phyloP scores from a whole-genome alignment of 1,140 invertebrate species.

The Gonioctena quinquepunctata region DNA sequence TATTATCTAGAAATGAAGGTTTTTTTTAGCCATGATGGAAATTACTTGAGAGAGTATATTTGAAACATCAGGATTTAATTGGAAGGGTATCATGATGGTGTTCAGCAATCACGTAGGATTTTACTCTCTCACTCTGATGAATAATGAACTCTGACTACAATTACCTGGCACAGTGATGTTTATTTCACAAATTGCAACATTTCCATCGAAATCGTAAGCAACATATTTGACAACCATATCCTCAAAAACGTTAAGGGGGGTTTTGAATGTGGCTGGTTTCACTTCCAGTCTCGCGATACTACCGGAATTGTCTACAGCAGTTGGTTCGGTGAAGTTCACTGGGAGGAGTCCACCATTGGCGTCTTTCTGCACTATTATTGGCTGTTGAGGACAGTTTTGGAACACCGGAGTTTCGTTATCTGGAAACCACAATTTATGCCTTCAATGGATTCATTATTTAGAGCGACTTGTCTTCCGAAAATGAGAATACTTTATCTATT shows the following conservation, averaged over 20 bases:
- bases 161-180: slow-evolving; percentile 87
- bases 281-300: slow-evolving; percentile 90
- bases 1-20: slow-evolving; percentile 70
- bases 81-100: too few species aligned
- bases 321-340: slow-evolving; percentile 91
- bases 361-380: slow-evolving; percentile 87
- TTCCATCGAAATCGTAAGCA: slow-evolving; percentile 95
- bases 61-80: too few species aligned
- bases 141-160: neutral
- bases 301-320: slow-evolving; percentile 91
- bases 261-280: slow-evolving; percentile 87
- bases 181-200: slow-evolving; percentile 95
- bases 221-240: slow-evolving; percentile 93
- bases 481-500: neutral
- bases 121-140: neutral
- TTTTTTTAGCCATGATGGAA: too few species aligned
- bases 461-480: neutral
- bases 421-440: slow-evolving; percentile 42
- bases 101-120: too few species aligned
- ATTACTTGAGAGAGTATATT: too few species aligned
- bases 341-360: slow-evolving; percentile 83
- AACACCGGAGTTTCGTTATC: slow-evolving; percentile 96
- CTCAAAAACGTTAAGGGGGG: slow-evolving; percentile 85
- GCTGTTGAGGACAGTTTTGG: slow-evolving; percentile 92
- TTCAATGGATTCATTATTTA: too few species aligned